Evolutionary conservation across 2,888 invertebrate species (phyloP).

Genomic region (Macrosoma leucophasiata): DNA sequence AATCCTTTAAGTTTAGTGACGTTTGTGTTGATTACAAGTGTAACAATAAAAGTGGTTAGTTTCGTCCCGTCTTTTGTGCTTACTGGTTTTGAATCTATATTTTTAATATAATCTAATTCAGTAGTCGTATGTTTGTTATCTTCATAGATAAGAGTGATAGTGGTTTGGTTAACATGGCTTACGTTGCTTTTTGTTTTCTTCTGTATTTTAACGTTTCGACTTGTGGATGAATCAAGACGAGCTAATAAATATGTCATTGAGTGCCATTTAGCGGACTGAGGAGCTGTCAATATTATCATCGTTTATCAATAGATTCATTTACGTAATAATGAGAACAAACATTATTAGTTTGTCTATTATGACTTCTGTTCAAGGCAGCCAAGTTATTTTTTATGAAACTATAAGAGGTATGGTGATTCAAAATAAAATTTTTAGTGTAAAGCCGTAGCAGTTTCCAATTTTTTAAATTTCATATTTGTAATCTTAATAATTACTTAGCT

Average conservation of each 20-base stretch:
- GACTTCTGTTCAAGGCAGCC: too few relatives aligned
- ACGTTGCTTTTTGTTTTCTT: conserved; percentile 13
- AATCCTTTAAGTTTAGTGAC: conserved; percentile 21
- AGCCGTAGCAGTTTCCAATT: too few relatives aligned
- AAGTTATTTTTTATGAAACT: too few relatives aligned
- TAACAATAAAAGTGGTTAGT: too few relatives aligned
- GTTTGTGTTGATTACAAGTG: too few relatives aligned
- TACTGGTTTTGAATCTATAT: too few relatives aligned
- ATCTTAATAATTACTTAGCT: too few relatives aligned
- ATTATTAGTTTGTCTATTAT: too few relatives aligned
- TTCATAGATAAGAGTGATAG: conserved; percentile 54
- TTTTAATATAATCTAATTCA: conserved; percentile 22
- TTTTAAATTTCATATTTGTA: too few relatives aligned
- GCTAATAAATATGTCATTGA: conserved; percentile 34
- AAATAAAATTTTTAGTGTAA: too few relatives aligned
- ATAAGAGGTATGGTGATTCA: too few relatives aligned
- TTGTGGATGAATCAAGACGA: conserved; percentile 27
- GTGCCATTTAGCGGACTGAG: conserved; percentile 25
- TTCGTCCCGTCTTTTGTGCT: too few relatives aligned
- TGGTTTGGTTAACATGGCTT: conserved; percentile 42
- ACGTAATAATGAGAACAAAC: conserved; percentile 27
- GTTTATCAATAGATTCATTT: conserved; percentile 33
- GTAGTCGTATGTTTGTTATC: conserved; percentile 39
- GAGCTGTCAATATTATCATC: conserved; percentile 40
- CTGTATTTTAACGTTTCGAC: conserved; percentile 8